Evolutionary conservation across 2,797 vertebrate species (phyloP).

Genomic region (Cyprinella venusta): DNA sequence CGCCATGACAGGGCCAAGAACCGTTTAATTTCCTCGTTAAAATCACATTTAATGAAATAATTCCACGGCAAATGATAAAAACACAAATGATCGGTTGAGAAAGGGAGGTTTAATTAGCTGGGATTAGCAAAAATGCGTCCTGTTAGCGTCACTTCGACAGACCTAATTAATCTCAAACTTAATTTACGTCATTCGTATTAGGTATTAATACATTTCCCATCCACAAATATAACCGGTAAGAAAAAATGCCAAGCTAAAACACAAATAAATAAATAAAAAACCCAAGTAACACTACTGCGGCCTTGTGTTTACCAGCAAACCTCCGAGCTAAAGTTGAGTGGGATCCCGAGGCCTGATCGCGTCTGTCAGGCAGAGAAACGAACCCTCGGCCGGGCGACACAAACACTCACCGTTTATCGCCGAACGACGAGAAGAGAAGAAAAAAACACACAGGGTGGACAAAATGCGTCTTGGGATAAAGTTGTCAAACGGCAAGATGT

Average conservation of each 20-base stretch:
- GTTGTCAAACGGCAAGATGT: slow-evolving; percentile 44
- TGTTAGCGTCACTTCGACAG: slow-evolving; percentile 9
- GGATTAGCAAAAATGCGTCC: slow-evolving; percentile 29
- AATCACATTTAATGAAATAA: not conserved
- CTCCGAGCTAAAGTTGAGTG: slow-evolving; percentile 74
- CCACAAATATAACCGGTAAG: not conserved
- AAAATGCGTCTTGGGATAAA: slow-evolving; percentile 19
- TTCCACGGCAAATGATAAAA: not conserved
- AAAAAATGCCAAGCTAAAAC: not conserved
- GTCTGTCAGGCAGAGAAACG: slow-evolving; percentile 54
- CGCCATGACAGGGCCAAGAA: not conserved
- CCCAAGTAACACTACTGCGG: slow-evolving; percentile 36
- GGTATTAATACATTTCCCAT: not conserved
- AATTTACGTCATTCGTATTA: not conserved
- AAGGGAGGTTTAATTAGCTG: slow-evolving; percentile 3
- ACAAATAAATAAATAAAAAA: not conserved
- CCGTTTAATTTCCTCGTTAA: not conserved
- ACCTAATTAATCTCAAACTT: slow-evolving; percentile 1
- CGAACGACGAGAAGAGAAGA: slow-evolving; percentile 28
- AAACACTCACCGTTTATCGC: slow-evolving; percentile 73
- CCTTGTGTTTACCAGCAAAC: slow-evolving; percentile 58
- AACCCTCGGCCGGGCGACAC: slow-evolving; percentile 48
- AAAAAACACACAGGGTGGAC: not conserved
- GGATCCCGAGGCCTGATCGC: slow-evolving; percentile 72
- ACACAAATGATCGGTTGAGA: not conserved